Conservation (phyloP, 2,797 vertebrate species). For the Gymnoscopelus microlampas region DNA sequence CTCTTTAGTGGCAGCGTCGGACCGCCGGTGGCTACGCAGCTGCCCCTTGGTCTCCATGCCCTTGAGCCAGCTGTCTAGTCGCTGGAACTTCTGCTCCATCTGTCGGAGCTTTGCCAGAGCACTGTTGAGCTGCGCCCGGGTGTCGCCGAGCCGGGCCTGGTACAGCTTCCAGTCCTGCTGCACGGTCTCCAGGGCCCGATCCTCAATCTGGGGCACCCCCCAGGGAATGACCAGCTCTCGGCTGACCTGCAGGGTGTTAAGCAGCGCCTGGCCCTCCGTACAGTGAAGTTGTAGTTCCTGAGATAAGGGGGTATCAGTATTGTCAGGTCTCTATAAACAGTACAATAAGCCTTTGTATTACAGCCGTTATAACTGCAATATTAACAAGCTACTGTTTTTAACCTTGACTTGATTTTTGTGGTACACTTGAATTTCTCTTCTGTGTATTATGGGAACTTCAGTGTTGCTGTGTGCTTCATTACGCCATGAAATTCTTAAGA, state of each 20-base stretch:
- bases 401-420: too few relatives aligned
- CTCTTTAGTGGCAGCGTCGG: conserved; percentile 87
- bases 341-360: background rate
- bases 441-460: too few relatives aligned
- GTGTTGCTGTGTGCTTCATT: too few relatives aligned
- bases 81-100: conserved; percentile 91
- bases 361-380: too few relatives aligned
- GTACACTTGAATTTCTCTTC: too few relatives aligned
- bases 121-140: conserved; percentile 85
- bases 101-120: conserved; percentile 87
- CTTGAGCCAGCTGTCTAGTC: conserved; percentile 91
- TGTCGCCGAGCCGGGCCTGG: conserved; percentile 87
- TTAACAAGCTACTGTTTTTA: too few relatives aligned
- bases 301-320: background rate
- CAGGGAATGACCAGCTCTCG: conserved; percentile 89
- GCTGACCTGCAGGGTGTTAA: conserved; percentile 84
- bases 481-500: too few relatives aligned
- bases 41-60: conserved; percentile 87
- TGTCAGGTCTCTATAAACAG: background rate
- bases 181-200: conserved; percentile 87
- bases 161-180: conserved; percentile 93
- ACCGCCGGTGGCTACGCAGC: conserved; percentile 81
- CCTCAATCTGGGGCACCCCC: conserved; percentile 91
- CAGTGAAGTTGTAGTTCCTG: conserved; percentile 92
- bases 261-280: conserved; percentile 89